Conservation (phyloP, 2,888 invertebrate genomes). For the Lymantria dispar region DNA sequence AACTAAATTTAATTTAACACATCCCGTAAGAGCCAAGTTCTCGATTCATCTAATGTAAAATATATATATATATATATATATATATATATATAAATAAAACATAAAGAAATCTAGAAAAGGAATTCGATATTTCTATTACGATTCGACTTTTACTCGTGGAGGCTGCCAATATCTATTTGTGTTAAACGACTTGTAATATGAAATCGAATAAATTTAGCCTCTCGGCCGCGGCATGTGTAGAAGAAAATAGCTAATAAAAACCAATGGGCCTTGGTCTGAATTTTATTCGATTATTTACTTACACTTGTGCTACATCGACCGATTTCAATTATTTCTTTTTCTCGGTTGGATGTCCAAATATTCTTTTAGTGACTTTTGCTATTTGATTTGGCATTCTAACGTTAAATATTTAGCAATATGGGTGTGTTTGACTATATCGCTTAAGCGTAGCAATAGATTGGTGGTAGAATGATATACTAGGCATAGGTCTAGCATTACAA, state of each 20-base stretch:
- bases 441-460: too few species aligned
- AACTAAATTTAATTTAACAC: too few species aligned
- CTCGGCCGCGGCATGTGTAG: constrained; percentile 8
- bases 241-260: constrained; percentile 31
- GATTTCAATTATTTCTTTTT: constrained; percentile 8
- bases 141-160: constrained; percentile 16
- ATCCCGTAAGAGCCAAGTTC: neutral
- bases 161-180: constrained; percentile 19
- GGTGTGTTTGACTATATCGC: too few species aligned
- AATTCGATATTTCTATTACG: constrained; percentile 17
- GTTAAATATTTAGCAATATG: too few species aligned
- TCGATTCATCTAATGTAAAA: constrained; percentile 3
- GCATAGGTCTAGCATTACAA: too few species aligned
- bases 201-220: constrained; percentile 19
- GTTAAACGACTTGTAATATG: constrained; percentile 26
- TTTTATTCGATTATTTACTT: constrained; percentile 14
- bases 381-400: neutral
- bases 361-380: neutral
- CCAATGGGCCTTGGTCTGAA: constrained; percentile 12
- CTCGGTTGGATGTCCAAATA: neutral
- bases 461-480: too few species aligned
- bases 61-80: too few species aligned
- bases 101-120: constrained; percentile 13
- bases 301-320: constrained; percentile 1
- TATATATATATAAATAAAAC: constrained; percentile 6